A percentile compares a stretch with the other conserved stretches of the same genome.
phyloP scores from a whole-genome alignment of 2,797 vertebrate genomes.

The Acanthornis magna region DNA sequence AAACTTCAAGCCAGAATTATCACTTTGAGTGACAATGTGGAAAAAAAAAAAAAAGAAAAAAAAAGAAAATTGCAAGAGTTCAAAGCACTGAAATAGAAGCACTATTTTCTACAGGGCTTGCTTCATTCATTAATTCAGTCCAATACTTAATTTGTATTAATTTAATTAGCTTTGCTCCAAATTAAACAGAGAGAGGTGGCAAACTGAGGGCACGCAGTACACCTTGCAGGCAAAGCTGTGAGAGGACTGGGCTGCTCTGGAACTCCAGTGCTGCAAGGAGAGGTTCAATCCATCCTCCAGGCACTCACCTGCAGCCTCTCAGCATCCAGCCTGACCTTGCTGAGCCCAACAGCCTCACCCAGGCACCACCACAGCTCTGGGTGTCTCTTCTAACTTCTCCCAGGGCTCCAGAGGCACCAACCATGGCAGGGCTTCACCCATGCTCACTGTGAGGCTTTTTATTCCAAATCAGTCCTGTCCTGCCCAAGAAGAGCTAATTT shows the following conservation, averaged over 20 bases:
- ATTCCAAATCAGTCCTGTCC: background rate
- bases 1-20: conserved; percentile 19
- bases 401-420: background rate
- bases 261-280: background rate
- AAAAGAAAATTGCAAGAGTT: background rate
- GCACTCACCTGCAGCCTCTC: background rate
- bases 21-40: background rate
- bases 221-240: background rate
- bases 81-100: conserved; percentile 9
- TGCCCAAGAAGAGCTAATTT: background rate
- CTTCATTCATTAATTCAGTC: conserved; percentile 12
- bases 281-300: background rate
- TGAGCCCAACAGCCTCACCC: background rate
- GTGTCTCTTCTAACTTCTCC: background rate
- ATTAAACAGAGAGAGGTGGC: background rate
- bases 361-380: background rate
- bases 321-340: background rate
- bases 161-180: background rate
- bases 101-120: background rate
- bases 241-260: background rate
- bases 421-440: background rate
- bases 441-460: background rate
- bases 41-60: background rate
- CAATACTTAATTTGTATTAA: background rate
- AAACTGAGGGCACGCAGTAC: background rate